Base-by-base conservation (phyloP, 2,113 vertebrate genomes). In the Rousettus leschenaultii region DNA sequence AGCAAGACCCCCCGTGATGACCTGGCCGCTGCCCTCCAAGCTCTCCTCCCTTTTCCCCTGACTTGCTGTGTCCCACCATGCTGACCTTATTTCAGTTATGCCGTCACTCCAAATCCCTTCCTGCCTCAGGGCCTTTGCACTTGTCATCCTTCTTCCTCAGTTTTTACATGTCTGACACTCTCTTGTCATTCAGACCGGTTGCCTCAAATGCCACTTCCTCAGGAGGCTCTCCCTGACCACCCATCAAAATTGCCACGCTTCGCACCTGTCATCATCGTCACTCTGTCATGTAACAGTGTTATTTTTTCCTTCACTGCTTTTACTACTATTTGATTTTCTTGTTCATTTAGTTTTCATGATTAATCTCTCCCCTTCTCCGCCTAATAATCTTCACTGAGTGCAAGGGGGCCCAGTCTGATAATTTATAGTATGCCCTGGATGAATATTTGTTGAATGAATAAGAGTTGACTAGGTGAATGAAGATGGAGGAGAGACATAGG, bases 271-370 rank as follows among this genome's bases (percentile, higher is more conserved):
- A 16, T 45, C 48, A 63, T 66, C 45, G 13, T 30, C 40, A 3
- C 40, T 38, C 38, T 86, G 79, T 51, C 65, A 48, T 3, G 3
- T 26, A 40, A 73, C 75, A 57, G 2, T 10, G 57, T 30, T 18
- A 3, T 51, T 18, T 65, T 73, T 65, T 43, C 1, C 48, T 43
- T 70, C 51, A n/a, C 43, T 51, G 43, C 15, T n/a, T 40, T 77
- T 78, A 59, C 43, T 35, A 26, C 45, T 35, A 45, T 75, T 59
- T 59, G 57, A n/a, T 74, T 80, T 82, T 66, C 61, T 90, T 93
- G 3, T 38, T 61, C 22, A 51, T 28, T 71, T 78, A 22, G 75
- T 78, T 82, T 48, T 53, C 18, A 30, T 55, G 14, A 77, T 40
- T 77, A 12, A 5, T 55, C 21, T 61, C 57, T 80, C 7, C 3